phyloP scores from a whole-genome alignment of 2,888 invertebrate species.

The Kryphioiulus occultus region DNA sequence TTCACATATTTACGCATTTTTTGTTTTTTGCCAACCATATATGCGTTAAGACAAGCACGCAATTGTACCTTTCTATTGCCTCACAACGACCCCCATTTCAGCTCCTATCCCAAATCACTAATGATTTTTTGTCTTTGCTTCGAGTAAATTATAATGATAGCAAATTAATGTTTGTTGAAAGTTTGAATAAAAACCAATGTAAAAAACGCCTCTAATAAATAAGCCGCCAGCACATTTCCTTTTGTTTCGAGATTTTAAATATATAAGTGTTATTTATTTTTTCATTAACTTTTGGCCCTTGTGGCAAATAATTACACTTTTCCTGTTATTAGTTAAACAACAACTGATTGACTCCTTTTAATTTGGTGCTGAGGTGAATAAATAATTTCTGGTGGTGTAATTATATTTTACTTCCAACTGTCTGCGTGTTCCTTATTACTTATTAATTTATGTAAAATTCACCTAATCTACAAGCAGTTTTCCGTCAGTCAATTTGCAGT shows the following conservation, averaged over 20 bases:
- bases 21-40: not conserved
- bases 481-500: too few species aligned
- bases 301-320: conserved; percentile 26
- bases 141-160: conserved; percentile 27
- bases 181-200: not conserved
- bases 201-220: conserved; percentile 13
- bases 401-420: not conserved
- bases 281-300: conserved; percentile 20
- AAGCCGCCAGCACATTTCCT: not conserved
- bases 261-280: not conserved
- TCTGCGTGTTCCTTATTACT: not conserved
- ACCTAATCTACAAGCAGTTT: not conserved
- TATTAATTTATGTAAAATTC: not conserved
- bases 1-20: not conserved
- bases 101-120: conserved; percentile 3
- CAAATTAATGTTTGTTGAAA: conserved; percentile 35
- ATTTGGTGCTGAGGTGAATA: not conserved
- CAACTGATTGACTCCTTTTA: conserved; percentile 1
- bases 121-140: conserved; percentile 20
- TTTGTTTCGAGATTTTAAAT: not conserved
- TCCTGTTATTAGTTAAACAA: conserved; percentile 30
- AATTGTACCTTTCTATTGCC: not conserved
- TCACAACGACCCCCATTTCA: not conserved
- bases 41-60: not conserved
- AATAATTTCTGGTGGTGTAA: not conserved